phyloP scores from a whole-genome alignment of 1,140 invertebrate species.

The Drosophila miranda region DNA sequence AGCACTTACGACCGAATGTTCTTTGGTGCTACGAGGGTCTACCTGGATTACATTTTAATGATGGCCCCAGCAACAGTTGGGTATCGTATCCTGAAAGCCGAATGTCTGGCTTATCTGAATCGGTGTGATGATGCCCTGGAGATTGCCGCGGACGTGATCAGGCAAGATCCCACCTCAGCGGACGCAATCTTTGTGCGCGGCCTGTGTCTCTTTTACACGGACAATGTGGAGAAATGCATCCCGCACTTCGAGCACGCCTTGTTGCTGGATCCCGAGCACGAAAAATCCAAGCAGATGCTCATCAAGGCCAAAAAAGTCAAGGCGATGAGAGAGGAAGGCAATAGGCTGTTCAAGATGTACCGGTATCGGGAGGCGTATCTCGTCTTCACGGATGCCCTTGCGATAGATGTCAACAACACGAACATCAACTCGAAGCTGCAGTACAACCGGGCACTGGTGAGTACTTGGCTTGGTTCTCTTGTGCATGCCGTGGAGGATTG shows the following conservation, averaged over 20 bases:
- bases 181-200: conserved; percentile 96
- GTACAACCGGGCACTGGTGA: conserved; percentile 93
- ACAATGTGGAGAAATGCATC: conserved; percentile 94
- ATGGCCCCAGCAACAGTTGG: conserved; percentile 85
- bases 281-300: conserved; percentile 92
- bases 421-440: conserved; percentile 94
- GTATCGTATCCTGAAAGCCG: conserved; percentile 92
- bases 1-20: conserved; percentile 84
- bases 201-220: conserved; percentile 93
- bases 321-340: conserved; percentile 94
- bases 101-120: conserved; percentile 90
- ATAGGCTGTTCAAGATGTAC: conserved; percentile 91
- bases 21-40: conserved; percentile 85
- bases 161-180: conserved; percentile 90
- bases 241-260: conserved; percentile 95
- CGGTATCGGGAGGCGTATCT: conserved; percentile 90
- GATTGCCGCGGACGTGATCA: conserved; percentile 91
- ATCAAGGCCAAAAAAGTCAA: conserved; percentile 94
- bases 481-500: conserved; percentile 93
- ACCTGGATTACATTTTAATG: conserved; percentile 85
- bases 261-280: conserved; percentile 94
- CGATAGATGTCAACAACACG: conserved; percentile 91
- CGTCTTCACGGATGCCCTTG: conserved; percentile 92
- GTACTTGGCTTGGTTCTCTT: conserved; percentile 88
- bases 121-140: conserved; percentile 90